A percentile compares a stretch with the other conserved stretches of the same genome.
Evolutionary conservation across 2,888 invertebrate species (phyloP).

Genomic region (Ptychoptera contaminata): DNA sequence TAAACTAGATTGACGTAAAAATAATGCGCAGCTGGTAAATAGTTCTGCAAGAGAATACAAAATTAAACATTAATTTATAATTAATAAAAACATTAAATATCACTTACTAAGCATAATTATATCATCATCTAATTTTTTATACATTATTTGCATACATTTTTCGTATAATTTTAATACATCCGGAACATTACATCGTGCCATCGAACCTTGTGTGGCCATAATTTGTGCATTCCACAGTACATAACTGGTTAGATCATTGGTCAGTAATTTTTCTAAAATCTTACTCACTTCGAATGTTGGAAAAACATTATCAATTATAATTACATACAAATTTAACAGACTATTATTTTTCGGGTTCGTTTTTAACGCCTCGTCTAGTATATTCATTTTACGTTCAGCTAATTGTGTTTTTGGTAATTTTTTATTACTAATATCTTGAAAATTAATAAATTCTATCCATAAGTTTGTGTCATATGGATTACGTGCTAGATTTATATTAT

Average conservation of each 20-base stretch:
- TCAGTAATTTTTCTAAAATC: constrained; percentile 31
- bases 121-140: constrained; percentile 15
- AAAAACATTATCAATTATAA: constrained; percentile 31
- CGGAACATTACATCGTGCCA: constrained; percentile 44
- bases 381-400: constrained; percentile 41
- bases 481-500: constrained; percentile 35
- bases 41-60: constrained; percentile 35
- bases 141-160: constrained; percentile 28
- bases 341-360: constrained; percentile 37
- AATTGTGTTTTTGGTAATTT: constrained; percentile 22
- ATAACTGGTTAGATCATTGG: constrained; percentile 30
- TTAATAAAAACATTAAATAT: not conserved
- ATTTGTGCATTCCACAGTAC: constrained; percentile 26
- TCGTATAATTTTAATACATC: constrained; percentile 40
- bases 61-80: not conserved
- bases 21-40: constrained; percentile 32
- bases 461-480: constrained; percentile 35
- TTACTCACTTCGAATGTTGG: constrained; percentile 42
- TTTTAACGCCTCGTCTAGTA: constrained; percentile 42
- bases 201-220: constrained; percentile 32
- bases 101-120: constrained; percentile 13
- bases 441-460: constrained; percentile 44
- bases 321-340: constrained; percentile 30
- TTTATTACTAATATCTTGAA: constrained; percentile 33
- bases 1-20: constrained; percentile 53